Conservation (phyloP, 2,888 invertebrate genomes). For the Drosophila nr. perissopoda region DNA sequence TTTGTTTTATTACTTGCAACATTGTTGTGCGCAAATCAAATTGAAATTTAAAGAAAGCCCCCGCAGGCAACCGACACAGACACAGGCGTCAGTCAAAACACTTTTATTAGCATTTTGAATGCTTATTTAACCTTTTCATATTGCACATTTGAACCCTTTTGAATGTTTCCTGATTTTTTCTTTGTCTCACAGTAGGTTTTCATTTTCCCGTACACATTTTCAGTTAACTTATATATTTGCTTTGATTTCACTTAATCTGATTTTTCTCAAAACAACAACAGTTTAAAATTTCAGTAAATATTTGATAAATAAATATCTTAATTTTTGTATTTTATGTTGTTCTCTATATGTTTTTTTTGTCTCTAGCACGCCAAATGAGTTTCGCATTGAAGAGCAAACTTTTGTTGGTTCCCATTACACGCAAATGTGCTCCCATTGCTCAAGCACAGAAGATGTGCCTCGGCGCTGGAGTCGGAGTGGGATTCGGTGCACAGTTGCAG, state of each 20-base stretch:
- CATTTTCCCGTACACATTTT: conserved; percentile 1
- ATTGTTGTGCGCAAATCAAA: conserved; percentile 38
- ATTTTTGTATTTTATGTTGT: background rate
- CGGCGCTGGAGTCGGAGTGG: background rate
- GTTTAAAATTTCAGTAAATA: conserved; percentile 34
- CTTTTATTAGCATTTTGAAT: conserved; percentile 71
- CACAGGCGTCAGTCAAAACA: conserved; percentile 29
- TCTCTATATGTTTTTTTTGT: background rate
- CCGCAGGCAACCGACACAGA: conserved; percentile 10
- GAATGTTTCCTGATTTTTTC: conserved; percentile 50
- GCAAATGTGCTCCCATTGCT: background rate
- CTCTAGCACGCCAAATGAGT: conserved; percentile 46
- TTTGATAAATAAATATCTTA: background rate
- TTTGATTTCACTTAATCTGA: background rate
- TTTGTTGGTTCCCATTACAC: conserved; percentile 19
- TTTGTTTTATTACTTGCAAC: conserved; percentile 45
- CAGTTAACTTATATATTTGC: background rate
- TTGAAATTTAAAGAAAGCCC: conserved; percentile 37
- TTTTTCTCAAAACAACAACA: conserved; percentile 17
- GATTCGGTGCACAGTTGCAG: conserved; percentile 20
- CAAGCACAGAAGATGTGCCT: background rate
- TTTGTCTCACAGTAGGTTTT: conserved; percentile 40
- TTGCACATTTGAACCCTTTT: conserved; percentile 54
- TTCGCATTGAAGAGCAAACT: conserved; percentile 26
- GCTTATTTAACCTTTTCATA: conserved; percentile 58